Conservation (phyloP, 2,797 vertebrate genomes). For the Cyprinella venusta region DNA sequence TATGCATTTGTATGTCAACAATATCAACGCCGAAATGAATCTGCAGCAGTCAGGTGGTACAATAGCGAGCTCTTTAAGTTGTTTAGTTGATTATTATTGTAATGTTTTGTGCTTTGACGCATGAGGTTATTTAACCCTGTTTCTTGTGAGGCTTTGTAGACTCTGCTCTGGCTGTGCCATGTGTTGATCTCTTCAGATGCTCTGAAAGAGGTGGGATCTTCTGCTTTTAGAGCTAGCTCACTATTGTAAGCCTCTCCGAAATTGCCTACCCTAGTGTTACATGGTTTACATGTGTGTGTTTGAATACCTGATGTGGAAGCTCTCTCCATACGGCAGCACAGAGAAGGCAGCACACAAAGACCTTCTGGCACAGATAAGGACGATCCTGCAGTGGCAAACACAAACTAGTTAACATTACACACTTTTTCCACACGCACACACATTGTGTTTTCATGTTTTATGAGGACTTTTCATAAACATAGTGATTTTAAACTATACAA, state of each 20-base stretch:
- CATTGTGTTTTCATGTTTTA: no score
- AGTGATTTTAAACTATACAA: no score
- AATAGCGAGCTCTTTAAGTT: background rate
- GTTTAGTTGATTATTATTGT: background rate
- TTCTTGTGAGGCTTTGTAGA: background rate
- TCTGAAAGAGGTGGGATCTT: background rate
- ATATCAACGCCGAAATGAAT: no score
- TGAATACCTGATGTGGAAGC: constrained; percentile 74
- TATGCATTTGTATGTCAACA: no score
- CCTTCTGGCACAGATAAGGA: constrained; percentile 95
- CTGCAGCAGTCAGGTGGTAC: background rate
- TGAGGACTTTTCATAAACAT: no score
- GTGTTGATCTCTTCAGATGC: background rate
- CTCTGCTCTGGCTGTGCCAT: no score
- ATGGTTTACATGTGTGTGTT: background rate
- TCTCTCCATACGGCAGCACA: constrained; percentile 94
- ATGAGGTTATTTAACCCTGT: background rate
- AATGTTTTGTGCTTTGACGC: background rate
- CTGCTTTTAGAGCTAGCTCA: background rate
- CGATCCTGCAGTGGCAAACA: constrained; percentile 82
- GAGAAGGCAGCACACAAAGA: constrained; percentile 96
- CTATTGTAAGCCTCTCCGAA: background rate
- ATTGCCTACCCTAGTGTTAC: background rate
- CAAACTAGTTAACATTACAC: constrained; percentile 13
- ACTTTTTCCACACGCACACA: background rate